Evolutionary conservation across 2,797 vertebrate genomes (phyloP).

Genomic region (Lagorchestes hirsutus): DNA sequence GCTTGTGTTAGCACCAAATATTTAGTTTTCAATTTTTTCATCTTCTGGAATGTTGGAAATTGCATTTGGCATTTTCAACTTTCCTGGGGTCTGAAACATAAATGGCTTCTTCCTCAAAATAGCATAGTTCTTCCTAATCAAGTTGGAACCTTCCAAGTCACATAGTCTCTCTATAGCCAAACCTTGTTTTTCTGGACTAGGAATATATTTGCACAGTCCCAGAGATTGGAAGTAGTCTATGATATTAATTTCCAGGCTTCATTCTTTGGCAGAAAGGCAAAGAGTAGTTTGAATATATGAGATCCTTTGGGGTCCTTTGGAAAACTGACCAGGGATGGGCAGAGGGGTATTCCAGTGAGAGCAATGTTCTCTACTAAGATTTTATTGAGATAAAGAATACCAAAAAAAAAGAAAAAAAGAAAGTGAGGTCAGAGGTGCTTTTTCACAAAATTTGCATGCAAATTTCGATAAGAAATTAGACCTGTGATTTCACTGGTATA

Average conservation of each 20-base stretch:
- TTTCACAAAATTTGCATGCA: conserved; percentile 35
- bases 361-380: conserved; percentile 42
- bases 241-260: conserved; percentile 68
- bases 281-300: conserved; percentile 48
- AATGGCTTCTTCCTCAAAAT: conserved; percentile 73
- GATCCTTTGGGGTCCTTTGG: conserved; percentile 4
- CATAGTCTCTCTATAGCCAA: conserved; percentile 69
- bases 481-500: background rate
- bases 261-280: conserved; percentile 59
- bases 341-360: background rate
- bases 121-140: conserved; percentile 74
- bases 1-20: conserved; percentile 72
- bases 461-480: background rate
- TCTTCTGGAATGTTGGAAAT: conserved; percentile 75
- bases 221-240: conserved; percentile 66
- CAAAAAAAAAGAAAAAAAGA: too few species aligned
- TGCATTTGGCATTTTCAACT: conserved; percentile 72
- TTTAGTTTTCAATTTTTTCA: conserved; percentile 76
- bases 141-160: conserved; percentile 78
- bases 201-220: conserved; percentile 60
- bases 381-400: conserved; percentile 60
- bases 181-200: conserved; percentile 66
- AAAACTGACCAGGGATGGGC: background rate
- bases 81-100: conserved; percentile 72
- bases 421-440: conserved; percentile 12